Evolutionary conservation across 2,797 vertebrate genomes (phyloP), one percentile per base, ranked within the genome.

Genomic region (Adrianichthys oophorus): DNA sequence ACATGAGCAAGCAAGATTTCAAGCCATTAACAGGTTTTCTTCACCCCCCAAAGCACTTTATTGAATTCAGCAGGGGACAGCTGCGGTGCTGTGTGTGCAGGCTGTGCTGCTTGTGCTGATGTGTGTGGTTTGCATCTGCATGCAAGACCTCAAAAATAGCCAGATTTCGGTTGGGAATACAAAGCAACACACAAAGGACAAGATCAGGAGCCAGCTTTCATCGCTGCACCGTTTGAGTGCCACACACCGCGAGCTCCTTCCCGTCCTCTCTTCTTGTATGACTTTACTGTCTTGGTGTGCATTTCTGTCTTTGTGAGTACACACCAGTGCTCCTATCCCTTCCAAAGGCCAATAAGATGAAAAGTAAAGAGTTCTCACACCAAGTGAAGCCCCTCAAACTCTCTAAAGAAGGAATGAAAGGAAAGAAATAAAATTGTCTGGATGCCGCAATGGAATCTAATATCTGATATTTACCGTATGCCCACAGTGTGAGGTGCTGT

Each of bases 81-180:
- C 78, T 59, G 44, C 17, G 72, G 47, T 65, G 82, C 69, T 80
- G 72, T 63, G 56, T 74, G 62, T 68, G 75, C 74, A 68, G 62
- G 48, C 72, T 53, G 66, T 8, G 50, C 59, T 44, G 75, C 64
- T 47, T 51, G 51, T 78, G 86, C 80, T 86, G 87, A 85, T 89
- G 71, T 82, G 80, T 89, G 83, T 76, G 82, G 82, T 87, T 86
- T 85, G 73, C 78, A 60, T 85, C 69, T 76, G 72, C 42, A 76
- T 63, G 76, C 68, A 66, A 21, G 70, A 68, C 68, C 78, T 61
- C 82, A 84, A 92, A 37, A 37, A 89, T 86, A 89, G 83, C 82
- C 67, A 43, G 70, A 79, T 80, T 76, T 29, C 62, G 75, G 71
- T 68, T 76, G 77, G 87, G 81, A 87, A 90, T 88, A 76, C 76